These are phyloP conservation scores for Trematocara nigrifrons DNA, from an alignment of 2,113 vertebrate species.

Conservation along the genomic window DNA sequence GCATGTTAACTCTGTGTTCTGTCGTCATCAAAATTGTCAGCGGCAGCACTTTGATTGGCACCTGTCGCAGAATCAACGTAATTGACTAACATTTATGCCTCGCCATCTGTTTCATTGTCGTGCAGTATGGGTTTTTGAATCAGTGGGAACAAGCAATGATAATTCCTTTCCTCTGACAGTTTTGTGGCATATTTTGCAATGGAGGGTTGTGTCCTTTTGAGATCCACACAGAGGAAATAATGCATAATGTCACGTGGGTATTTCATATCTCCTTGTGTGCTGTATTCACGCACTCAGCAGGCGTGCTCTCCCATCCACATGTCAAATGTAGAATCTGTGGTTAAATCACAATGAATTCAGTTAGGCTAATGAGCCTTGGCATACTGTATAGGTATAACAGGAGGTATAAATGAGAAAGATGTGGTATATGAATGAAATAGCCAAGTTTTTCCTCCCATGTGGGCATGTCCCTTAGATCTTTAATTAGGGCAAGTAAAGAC, in stretches of 20 bases:
- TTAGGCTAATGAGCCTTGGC: not conserved
- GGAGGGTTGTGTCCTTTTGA: not conserved
- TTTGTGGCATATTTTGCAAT: not conserved
- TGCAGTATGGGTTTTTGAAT: not conserved
- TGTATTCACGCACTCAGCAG: not conserved
- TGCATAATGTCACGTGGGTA: not conserved
- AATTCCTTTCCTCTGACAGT: slow-evolving; percentile 32
- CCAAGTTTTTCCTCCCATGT: slow-evolving; percentile 32
- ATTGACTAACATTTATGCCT: slow-evolving; percentile 14
- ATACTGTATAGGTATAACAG: not conserved
- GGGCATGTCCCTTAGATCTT: slow-evolving; percentile 53
- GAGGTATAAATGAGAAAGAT: not conserved
- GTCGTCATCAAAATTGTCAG: slow-evolving; percentile 41
- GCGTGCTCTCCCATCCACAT: not conserved
- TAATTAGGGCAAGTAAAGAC: slow-evolving; percentile 62
- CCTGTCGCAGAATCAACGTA: slow-evolving; percentile 52
- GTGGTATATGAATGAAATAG: slow-evolving; percentile 31
- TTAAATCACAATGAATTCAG: not conserved
- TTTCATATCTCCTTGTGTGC: not conserved
- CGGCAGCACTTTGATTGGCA: slow-evolving; percentile 50
- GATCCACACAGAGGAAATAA: not conserved
- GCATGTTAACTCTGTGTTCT: slow-evolving; percentile 37
- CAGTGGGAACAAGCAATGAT: slow-evolving; percentile 23
- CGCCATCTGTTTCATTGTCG: slow-evolving; percentile 44
- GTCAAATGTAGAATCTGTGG: not conserved